phyloP scores from a whole-genome alignment of 2,113 vertebrate genomes.

The Tragelaphus imberbis region DNA sequence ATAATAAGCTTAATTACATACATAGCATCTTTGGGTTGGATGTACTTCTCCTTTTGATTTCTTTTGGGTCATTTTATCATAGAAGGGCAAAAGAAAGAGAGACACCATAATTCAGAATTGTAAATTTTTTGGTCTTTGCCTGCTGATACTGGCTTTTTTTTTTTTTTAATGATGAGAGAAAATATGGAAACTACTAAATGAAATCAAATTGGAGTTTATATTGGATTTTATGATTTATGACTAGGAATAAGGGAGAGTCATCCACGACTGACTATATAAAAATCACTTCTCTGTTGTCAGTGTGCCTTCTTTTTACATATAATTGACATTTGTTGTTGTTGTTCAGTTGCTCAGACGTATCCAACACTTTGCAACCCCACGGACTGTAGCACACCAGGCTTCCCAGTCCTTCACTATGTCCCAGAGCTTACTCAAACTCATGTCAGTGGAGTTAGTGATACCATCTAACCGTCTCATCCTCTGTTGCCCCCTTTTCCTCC shows the following conservation, averaged over 20 bases:
- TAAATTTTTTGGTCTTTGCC: neutral
- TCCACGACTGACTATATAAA: neutral
- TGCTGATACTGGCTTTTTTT: neutral
- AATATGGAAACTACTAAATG: neutral
- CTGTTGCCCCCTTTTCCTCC: neutral
- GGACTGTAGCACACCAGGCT: neutral
- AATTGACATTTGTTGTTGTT: neutral
- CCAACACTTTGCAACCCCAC: neutral
- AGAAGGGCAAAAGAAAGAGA: neutral
- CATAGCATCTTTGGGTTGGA: neutral
- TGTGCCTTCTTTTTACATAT: neutral
- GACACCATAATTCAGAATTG: neutral
- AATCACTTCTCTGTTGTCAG: neutral
- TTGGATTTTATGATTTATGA: constrained; percentile 33
- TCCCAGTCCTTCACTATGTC: neutral
- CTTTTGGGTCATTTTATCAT: neutral
- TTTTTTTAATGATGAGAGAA: neutral
- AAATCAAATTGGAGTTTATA: neutral
- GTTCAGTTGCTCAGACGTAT: neutral
- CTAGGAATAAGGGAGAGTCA: neutral
- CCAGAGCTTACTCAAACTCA: neutral
- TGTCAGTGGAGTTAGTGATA: neutral
- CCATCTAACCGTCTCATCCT: neutral
- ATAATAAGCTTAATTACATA: neutral
- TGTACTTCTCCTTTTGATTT: neutral